Evolutionary conservation across 2,113 vertebrate genomes (phyloP).

Genomic region (Bufo gargarizans): DNA sequence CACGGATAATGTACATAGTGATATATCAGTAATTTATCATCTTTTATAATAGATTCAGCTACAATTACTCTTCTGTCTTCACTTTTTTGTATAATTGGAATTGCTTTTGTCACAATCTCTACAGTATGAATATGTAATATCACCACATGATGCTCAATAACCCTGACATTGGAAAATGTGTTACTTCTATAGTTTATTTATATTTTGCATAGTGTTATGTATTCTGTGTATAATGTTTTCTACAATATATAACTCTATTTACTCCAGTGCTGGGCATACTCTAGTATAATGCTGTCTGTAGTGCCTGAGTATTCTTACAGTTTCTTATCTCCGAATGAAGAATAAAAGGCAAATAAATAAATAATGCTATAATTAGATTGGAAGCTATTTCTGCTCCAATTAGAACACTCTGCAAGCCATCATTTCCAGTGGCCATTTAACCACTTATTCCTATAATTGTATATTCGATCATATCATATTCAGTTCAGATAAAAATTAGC

Average conservation of each 20-base stretch:
- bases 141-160: no score
- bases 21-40: no score
- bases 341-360: not conserved
- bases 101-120: no score
- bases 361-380: conserved; percentile 3
- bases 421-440: not conserved
- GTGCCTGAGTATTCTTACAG: not conserved
- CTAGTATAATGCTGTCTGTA: not conserved
- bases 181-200: no score
- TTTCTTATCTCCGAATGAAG: not conserved
- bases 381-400: not conserved
- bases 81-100: no score
- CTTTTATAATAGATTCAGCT: no score
- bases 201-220: no score
- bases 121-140: no score
- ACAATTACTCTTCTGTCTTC: no score
- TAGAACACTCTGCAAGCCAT: not conserved
- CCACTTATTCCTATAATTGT: not conserved
- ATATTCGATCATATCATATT: not conserved
- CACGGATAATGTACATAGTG: no score
- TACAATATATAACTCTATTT: not conserved
- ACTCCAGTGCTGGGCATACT: not conserved
- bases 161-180: no score
- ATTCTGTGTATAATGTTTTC: not conserved
- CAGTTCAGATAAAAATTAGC: no score